Conservation (phyloP, 2,797 vertebrate species). For the Gambelia wislizenii region DNA sequence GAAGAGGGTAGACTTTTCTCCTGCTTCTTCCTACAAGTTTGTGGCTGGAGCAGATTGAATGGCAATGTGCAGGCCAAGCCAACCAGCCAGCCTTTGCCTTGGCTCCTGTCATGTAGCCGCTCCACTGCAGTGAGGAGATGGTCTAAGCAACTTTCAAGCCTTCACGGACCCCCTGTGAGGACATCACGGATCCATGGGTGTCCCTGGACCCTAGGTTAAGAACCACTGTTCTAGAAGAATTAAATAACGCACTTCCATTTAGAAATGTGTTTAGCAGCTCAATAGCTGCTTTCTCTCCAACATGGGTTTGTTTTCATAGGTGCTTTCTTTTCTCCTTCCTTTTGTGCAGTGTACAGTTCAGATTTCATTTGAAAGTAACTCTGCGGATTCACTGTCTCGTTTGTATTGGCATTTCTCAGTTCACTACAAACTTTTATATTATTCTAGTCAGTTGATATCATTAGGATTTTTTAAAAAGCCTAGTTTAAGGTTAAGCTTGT, state of each 20-base stretch:
- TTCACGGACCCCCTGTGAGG: no score
- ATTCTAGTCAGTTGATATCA: background rate
- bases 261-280: background rate
- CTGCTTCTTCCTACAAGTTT: no score
- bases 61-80: no score
- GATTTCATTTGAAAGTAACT: background rate
- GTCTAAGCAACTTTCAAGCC: no score
- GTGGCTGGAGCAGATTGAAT: no score
- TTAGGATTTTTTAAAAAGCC: background rate
- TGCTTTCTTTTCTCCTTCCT: background rate
- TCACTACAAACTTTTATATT: background rate
- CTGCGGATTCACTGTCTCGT: background rate
- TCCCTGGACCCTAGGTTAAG: background rate
- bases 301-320: no score
- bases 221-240: background rate
- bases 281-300: background rate
- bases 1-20: no score
- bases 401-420: background rate
- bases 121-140: no score
- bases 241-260: no score
- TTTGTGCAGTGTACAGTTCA: background rate
- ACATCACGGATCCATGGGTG: no score
- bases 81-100: no score
- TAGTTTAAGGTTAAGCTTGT: background rate
- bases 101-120: no score